Percentiles rank a stretch among this genome's conserved stretches.
Conservation (phyloP, 2,113 vertebrate genomes). For the Phyllopteryx taeniolatus region DNA sequence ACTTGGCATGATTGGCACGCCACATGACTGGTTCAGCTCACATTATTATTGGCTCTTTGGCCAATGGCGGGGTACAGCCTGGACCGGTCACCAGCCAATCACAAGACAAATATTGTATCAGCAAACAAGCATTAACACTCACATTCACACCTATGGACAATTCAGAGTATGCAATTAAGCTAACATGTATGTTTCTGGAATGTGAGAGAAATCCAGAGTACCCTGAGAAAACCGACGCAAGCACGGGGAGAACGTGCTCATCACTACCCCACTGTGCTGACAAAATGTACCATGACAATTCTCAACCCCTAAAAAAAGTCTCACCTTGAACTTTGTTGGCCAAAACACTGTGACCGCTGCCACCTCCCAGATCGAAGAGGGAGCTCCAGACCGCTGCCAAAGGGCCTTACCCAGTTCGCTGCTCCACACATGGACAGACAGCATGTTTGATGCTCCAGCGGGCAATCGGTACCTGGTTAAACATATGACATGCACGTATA, state of each 20-base stretch:
- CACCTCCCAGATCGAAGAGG: constrained; percentile 65
- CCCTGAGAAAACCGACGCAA: too few species aligned
- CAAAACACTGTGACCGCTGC: constrained; percentile 71
- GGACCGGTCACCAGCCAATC: too few species aligned
- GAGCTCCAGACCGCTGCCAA: constrained; percentile 56
- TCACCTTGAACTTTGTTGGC: constrained; percentile 58
- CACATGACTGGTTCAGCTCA: too few species aligned
- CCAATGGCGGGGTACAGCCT: too few species aligned
- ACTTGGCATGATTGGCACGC: too few species aligned
- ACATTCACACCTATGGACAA: too few species aligned
- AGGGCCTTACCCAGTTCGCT: constrained; percentile 32
- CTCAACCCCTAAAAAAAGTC: not conserved
- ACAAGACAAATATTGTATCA: too few species aligned
- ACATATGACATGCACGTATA: not conserved
- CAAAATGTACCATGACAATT: not conserved
- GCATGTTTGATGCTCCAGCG: constrained; percentile 26
- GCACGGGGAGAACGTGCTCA: not conserved
- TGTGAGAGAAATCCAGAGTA: too few species aligned
- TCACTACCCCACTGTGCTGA: not conserved
- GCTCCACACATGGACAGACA: constrained; percentile 54
- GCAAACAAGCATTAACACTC: too few species aligned
- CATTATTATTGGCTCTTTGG: too few species aligned
- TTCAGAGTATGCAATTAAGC: too few species aligned
- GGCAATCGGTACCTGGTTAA: constrained; percentile 69
- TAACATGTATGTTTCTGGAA: too few species aligned